Percentiles rank a stretch among this genome's conserved stretches.
Evolutionary conservation across 2,113 vertebrate genomes (phyloP).

Genomic region (Condylura cristata): DNA sequence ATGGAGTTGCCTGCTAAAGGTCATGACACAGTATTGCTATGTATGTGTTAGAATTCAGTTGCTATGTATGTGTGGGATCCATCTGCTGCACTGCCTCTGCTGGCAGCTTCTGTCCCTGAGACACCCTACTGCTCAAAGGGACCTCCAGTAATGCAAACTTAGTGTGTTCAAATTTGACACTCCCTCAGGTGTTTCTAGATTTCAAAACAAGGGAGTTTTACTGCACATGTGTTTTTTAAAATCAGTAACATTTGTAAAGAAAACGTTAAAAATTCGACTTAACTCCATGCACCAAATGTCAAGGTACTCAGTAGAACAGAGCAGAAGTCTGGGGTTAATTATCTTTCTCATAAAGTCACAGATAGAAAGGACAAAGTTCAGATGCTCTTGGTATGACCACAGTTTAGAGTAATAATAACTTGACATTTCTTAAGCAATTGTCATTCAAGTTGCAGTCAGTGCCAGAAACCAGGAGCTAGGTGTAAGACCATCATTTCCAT

Average conservation of each 20-base stretch:
- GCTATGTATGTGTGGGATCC: too few species aligned
- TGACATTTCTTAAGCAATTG: constrained; percentile 62
- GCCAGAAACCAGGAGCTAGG: background rate
- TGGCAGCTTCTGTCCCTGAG: background rate
- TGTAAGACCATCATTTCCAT: background rate
- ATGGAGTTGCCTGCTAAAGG: background rate
- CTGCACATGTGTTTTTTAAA: constrained; percentile 40
- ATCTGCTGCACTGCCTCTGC: background rate
- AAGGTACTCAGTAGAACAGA: constrained; percentile 11
- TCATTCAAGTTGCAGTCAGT: background rate
- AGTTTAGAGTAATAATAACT: constrained; percentile 63
- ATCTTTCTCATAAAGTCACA: background rate
- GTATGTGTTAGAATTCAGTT: background rate
- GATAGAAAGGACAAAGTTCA: constrained; percentile 40
- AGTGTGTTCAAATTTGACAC: background rate
- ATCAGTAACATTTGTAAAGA: constrained; percentile 2
- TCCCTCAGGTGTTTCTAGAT: background rate
- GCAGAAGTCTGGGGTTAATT: constrained; percentile 60
- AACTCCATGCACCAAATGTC: constrained; percentile 44
- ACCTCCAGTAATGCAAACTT: background rate
- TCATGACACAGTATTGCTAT: background rate
- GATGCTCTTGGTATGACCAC: constrained; percentile 25
- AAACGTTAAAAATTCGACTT: constrained; percentile 65
- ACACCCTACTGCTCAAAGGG: background rate
- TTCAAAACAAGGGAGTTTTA: constrained; percentile 40